These are phyloP conservation scores for Noctilio leporinus DNA, from an alignment of 2,113 vertebrate species.

Conservation along the genomic window DNA sequence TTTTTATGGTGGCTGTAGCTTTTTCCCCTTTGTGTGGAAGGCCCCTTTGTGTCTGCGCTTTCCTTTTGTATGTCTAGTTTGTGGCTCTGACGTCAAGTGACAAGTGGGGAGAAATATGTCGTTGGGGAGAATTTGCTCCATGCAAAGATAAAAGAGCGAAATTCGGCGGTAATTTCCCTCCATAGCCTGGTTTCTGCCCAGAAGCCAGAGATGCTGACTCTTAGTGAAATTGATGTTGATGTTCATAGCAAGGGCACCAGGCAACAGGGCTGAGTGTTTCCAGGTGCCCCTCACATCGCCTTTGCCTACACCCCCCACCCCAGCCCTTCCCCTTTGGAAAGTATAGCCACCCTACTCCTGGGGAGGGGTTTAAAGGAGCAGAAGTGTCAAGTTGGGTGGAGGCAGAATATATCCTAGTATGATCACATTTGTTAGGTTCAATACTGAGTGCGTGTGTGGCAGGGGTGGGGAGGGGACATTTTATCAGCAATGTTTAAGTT, in stretches of 20 bases:
- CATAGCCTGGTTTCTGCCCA: background rate
- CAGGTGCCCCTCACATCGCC: background rate
- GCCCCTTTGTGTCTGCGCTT: background rate
- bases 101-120: background rate
- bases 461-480: background rate
- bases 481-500: background rate
- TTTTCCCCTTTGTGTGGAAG: background rate
- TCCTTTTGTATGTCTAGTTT: background rate
- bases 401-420: background rate
- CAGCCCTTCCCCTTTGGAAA: background rate
- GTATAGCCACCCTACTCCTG: background rate
- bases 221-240: background rate
- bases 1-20: background rate
- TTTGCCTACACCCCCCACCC: background rate
- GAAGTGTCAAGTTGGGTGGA: background rate
- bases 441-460: no score
- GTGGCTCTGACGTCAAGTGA: background rate
- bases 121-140: background rate
- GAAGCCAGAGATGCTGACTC: background rate
- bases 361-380: background rate
- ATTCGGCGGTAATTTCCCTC: background rate
- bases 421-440: background rate
- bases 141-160: background rate
- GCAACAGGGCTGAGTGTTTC: background rate
- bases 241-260: background rate